phyloP scores from a whole-genome alignment of 2,888 invertebrate genomes.

The Pyrrhopygopsis socrates region DNA sequence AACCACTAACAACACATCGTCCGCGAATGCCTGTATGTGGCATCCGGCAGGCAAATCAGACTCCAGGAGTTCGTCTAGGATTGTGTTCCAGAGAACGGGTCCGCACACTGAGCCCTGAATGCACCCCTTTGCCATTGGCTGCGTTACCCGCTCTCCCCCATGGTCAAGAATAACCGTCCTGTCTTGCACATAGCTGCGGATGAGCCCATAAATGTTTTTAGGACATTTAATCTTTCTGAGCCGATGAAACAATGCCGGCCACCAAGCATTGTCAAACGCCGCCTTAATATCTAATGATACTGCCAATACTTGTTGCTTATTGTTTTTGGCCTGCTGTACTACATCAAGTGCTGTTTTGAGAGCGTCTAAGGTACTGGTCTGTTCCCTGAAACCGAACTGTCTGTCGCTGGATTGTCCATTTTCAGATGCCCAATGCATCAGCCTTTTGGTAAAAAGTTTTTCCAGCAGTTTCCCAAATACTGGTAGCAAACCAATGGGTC shows the following conservation, averaged over 20 bases:
- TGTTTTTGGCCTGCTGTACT: slow-evolving; percentile 5
- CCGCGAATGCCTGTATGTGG: neutral
- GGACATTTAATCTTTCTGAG: neutral
- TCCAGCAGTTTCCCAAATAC: slow-evolving; percentile 81
- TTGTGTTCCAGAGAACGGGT: neutral
- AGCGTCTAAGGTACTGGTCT: slow-evolving; percentile 48
- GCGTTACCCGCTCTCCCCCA: neutral
- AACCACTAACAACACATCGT: neutral
- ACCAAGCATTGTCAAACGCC: slow-evolving; percentile 38
- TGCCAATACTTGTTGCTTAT: slow-evolving; percentile 22
- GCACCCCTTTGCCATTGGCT: neutral
- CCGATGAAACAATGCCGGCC: neutral
- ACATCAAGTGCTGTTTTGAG: slow-evolving; percentile 23
- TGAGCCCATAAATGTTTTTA: neutral
- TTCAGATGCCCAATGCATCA: neutral
- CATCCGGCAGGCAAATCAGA: neutral
- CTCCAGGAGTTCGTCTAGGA: neutral
- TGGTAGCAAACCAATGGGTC: slow-evolving; percentile 64
- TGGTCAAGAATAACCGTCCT: neutral
- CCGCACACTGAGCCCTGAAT: neutral
- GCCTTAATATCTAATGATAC: slow-evolving; percentile 64
- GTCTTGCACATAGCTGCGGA: neutral
- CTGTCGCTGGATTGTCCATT: neutral
- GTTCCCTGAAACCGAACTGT: slow-evolving; percentile 75
- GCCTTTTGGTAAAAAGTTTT: slow-evolving; percentile 10